These are phyloP conservation scores for Andricus curvator DNA, from an alignment of 2,888 invertebrate genomes.

Conservation along the genomic window DNA sequence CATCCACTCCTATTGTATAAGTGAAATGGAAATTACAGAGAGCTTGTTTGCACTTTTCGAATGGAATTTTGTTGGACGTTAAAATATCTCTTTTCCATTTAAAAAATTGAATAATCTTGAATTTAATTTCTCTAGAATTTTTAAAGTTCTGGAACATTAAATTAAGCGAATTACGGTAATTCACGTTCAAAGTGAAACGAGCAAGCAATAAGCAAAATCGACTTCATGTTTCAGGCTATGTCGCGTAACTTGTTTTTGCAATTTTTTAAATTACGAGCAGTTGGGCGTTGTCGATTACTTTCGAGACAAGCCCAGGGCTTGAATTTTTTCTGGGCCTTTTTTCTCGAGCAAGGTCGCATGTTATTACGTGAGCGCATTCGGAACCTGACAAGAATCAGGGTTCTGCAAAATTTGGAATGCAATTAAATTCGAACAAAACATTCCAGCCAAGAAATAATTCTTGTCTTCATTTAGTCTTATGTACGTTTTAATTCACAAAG, in stretches of 20 bases:
- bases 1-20: neutral
- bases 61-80: neutral
- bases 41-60: neutral
- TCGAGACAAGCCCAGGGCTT: slow-evolving; percentile 6
- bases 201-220: slow-evolving; percentile 17
- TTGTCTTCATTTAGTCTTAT: too few species aligned
- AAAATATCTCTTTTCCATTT: neutral
- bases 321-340: slow-evolving; percentile 12
- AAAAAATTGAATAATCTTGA: slow-evolving; percentile 17
- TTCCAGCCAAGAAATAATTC: neutral
- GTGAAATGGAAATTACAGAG: neutral
- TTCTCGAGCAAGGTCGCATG: slow-evolving; percentile 24
- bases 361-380: neutral
- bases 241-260: slow-evolving; percentile 32
- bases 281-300: slow-evolving; percentile 35
- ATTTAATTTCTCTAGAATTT: neutral
- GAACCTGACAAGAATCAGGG: neutral
- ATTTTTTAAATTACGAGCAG: slow-evolving; percentile 23
- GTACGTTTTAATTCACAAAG: too few species aligned
- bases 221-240: slow-evolving; percentile 17
- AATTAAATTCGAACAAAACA: neutral
- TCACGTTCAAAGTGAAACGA: slow-evolving; percentile 1
- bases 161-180: slow-evolving; percentile 28
- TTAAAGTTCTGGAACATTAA: slow-evolving; percentile 3
- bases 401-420: neutral